Evolutionary conservation across 2,888 invertebrate genomes (phyloP), one percentile per base, ranked within the genome.

Genomic region (Scaptomyza polygonia): DNA sequence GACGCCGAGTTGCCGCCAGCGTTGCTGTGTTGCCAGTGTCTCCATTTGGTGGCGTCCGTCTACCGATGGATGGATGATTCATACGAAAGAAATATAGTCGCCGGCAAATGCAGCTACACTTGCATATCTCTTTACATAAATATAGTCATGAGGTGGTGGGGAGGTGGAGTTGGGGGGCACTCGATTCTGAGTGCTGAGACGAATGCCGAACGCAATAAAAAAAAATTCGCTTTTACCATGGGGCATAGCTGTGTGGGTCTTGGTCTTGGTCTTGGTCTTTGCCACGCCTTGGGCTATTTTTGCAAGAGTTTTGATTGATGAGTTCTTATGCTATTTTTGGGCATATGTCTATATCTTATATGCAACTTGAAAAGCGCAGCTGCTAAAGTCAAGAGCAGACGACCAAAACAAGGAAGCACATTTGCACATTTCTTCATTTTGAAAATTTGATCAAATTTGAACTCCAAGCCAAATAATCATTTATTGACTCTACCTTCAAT

Each of bases 241-340:
- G 36, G 14, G 34, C 34, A 62, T 53, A 34, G 58, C 47, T 67
- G 54, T 62, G 54, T 67, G 61, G 52, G 59, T 45, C 72, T 56
- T 49, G 71, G 48, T 59, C 45, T 45, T 29, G 27, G 3, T 36
- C 14, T 29, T 45, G 27, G 45, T 12, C 59, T 65, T 55, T 44
- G 70, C 45, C 59, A 43, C 70, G 64, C 59, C 70, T 57, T 62
- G 61, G 65, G 54, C 42, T 36, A 0, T 2, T 36, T 36, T 36
- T 55, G 45, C n/a, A 42, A 44, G 53, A 49, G 51, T 71, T 73
- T 81, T 77, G 78, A 72, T 83, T 80, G 72, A 79, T 79, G 86
- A 69, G 80, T 77, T 77, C 72, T 65, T 65, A 67, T 63, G 67
- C 81, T 81, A 77, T 86, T 84, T 74, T 80, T 32, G 71, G 62